Percentiles rank a stretch among this genome's conserved stretches.
Conservation (phyloP, 1,140 invertebrate genomes). For the Holcopasites calliopsidis region DNA sequence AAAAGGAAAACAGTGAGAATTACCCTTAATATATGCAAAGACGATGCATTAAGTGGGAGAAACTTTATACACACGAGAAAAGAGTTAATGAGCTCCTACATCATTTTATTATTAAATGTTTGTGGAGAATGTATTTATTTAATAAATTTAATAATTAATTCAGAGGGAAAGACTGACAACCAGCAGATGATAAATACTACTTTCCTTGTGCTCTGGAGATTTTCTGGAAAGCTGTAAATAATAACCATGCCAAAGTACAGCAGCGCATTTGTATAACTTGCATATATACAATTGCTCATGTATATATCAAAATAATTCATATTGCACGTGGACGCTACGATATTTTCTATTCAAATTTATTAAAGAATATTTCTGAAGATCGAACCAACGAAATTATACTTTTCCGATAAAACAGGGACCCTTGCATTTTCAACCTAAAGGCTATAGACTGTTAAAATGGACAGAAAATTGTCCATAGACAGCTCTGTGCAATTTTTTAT, state of each 20-base stretch:
- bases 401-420: not conserved
- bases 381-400: not conserved
- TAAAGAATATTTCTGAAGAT: slow-evolving; percentile 10
- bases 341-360: slow-evolving; percentile 4
- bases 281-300: slow-evolving; percentile 26
- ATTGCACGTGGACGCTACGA: not conserved
- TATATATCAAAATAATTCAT: slow-evolving; percentile 1
- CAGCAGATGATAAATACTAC: slow-evolving; percentile 43
- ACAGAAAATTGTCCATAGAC: not conserved
- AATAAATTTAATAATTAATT: slow-evolving; percentile 65
- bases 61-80: slow-evolving; percentile 30
- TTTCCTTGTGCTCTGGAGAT: slow-evolving; percentile 45
- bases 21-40: not conserved
- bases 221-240: not conserved
- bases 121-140: slow-evolving; percentile 64
- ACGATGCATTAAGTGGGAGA: slow-evolving; percentile 16
- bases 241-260: slow-evolving; percentile 6
- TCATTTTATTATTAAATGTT: slow-evolving; percentile 60
- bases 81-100: slow-evolving; percentile 35
- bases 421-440: not conserved
- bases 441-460: slow-evolving; percentile 14
- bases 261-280: not conserved
- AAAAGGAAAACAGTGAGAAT: not conserved
- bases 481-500: slow-evolving; percentile 5
- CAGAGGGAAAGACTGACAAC: slow-evolving; percentile 57